Conservation (phyloP, 2,888 invertebrate species). For the Azorinus chamasolen region DNA sequence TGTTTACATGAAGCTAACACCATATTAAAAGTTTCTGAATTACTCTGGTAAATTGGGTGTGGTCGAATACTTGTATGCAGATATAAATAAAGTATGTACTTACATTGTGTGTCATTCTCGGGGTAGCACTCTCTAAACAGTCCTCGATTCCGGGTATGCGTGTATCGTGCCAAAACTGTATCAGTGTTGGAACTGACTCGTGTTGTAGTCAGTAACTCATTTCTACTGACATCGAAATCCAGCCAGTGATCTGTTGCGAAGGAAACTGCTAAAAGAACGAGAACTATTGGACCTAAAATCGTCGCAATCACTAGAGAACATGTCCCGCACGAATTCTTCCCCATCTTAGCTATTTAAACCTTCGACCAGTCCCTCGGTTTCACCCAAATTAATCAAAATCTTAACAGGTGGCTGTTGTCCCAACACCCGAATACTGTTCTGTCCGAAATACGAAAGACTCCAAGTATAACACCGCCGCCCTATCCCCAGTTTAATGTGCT, state of each 20-base stretch:
- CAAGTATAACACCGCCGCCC: too few relatives aligned
- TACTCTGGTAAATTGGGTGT: too few relatives aligned
- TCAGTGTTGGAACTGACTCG: conserved; percentile 1
- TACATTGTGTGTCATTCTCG: conserved; percentile 79
- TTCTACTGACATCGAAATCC: conserved; percentile 75
- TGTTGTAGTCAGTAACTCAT: conserved; percentile 19
- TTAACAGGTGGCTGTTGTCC: too few relatives aligned
- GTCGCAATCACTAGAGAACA: conserved; percentile 69
- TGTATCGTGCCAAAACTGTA: conserved; percentile 53
- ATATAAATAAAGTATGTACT: conserved; percentile 59
- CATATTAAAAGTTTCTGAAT: too few relatives aligned
- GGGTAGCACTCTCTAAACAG: conserved; percentile 82
- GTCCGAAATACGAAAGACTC: too few relatives aligned
- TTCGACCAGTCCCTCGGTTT: too few relatives aligned
- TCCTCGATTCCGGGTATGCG: conserved; percentile 77
- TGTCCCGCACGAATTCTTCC: conserved; percentile 64
- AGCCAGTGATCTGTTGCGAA: conserved; percentile 83
- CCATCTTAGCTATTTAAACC: conserved; percentile 42
- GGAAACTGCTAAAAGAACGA: conserved; percentile 78
- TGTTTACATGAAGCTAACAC: too few relatives aligned
- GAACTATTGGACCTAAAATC: conserved; percentile 75
- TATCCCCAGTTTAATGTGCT: too few relatives aligned
- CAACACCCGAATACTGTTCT: too few relatives aligned
- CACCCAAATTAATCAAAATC: too few relatives aligned
- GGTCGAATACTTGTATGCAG: too few relatives aligned